Evolutionary conservation across 2,113 vertebrate species (phyloP).

Genomic region (Sterna hirundo): DNA sequence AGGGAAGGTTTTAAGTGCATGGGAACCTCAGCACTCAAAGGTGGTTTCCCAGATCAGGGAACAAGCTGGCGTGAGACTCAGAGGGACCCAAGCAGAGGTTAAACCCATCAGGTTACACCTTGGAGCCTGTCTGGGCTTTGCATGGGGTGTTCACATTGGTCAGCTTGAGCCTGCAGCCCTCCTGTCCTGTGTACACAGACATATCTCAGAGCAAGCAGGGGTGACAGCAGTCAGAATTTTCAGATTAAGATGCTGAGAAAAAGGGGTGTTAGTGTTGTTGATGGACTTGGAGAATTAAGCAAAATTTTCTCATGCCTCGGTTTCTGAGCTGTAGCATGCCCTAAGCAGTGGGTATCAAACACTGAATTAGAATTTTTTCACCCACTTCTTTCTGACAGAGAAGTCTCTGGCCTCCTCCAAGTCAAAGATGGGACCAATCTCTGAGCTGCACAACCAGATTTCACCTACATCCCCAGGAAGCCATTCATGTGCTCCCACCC

Average conservation of each 20-base stretch:
- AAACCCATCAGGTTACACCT: not conserved
- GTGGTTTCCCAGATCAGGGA: not conserved
- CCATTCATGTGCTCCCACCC: not conserved
- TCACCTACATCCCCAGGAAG: not conserved
- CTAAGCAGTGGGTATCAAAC: not conserved
- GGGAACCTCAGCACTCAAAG: not conserved
- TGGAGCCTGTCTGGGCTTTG: not conserved
- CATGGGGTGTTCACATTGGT: fast-evolving
- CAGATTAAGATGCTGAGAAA: not conserved
- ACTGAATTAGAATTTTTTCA: too few relatives aligned
- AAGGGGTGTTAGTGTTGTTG: not conserved
- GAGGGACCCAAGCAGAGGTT: not conserved
- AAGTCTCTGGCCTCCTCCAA: not conserved
- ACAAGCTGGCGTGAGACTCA: not conserved
- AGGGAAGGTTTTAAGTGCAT: not conserved
- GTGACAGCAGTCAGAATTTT: too few relatives aligned
- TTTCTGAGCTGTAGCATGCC: not conserved
- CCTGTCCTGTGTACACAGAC: fast-evolving
- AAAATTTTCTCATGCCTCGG: not conserved
- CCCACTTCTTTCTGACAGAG: not conserved
- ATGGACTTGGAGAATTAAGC: not conserved
- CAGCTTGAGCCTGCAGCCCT: not conserved
- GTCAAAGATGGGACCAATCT: not conserved
- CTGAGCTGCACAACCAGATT: not conserved
- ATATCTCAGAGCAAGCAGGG: not conserved